These are phyloP conservation scores for Eulacestoma nigropectus DNA, from an alignment of 2,113 vertebrate genomes.

Conservation along the genomic window DNA sequence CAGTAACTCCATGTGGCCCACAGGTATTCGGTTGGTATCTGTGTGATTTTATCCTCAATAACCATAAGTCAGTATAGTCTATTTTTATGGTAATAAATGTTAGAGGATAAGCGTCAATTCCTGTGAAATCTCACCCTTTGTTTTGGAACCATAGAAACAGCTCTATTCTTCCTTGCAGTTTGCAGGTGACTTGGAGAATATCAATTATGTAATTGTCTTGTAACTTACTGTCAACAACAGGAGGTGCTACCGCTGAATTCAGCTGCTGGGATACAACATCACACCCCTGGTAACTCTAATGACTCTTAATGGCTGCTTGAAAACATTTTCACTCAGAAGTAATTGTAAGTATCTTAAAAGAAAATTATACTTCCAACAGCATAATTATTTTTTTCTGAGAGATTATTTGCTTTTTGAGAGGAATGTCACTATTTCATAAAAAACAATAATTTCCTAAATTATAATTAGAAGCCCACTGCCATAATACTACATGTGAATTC, in stretches of 20 bases:
- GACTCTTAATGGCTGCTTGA: background rate
- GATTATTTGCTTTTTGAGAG: background rate
- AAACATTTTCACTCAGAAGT: background rate
- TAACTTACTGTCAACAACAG: background rate
- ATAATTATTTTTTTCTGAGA: background rate
- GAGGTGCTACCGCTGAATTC: background rate
- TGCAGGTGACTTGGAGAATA: background rate
- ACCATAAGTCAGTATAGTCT: background rate
- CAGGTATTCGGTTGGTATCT: background rate
- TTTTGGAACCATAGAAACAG: background rate
- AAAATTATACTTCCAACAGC: background rate
- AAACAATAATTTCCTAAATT: background rate
- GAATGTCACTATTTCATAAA: background rate
- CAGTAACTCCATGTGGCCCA: background rate
- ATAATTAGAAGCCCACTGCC: background rate
- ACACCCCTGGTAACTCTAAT: background rate
- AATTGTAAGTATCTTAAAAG: background rate
- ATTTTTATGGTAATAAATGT: background rate
- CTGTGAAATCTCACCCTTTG: background rate
- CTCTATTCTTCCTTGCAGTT: background rate
- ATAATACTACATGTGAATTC: background rate
- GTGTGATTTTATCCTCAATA: background rate
- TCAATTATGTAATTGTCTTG: background rate
- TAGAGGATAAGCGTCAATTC: background rate
- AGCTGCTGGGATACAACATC: background rate